Evolutionary conservation across 2,888 invertebrate species (phyloP).

Genomic region (Galerucella nymphaeae): DNA sequence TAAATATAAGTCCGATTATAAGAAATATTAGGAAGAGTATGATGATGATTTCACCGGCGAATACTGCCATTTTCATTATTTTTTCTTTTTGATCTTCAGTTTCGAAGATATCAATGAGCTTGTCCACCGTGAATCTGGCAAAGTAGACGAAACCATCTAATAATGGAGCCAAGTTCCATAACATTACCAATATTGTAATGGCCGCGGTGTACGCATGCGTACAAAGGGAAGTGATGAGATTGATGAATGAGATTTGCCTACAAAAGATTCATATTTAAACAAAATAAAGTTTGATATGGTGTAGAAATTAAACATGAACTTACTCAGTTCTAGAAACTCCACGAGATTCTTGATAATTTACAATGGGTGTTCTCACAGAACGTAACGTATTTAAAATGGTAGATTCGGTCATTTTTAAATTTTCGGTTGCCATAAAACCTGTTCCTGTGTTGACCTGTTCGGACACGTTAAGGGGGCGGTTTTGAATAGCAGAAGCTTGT

Average conservation of each 20-base stretch:
- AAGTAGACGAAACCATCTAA: slow-evolving; percentile 58
- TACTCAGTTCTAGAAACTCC: slow-evolving; percentile 59
- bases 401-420: slow-evolving; percentile 40
- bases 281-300: background rate
- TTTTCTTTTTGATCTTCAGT: slow-evolving; percentile 54
- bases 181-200: slow-evolving; percentile 58
- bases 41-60: slow-evolving; percentile 57
- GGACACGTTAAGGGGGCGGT: background rate
- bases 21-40: slow-evolving; percentile 57
- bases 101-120: slow-evolving; percentile 59
- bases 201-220: slow-evolving; percentile 58
- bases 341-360: slow-evolving; percentile 58
- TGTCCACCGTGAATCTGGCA: slow-evolving; percentile 59
- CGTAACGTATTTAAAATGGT: slow-evolving; percentile 46
- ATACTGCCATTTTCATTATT: slow-evolving; percentile 55
- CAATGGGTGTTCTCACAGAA: slow-evolving; percentile 57
- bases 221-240: slow-evolving; percentile 56
- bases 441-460: background rate
- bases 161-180: slow-evolving; percentile 56
- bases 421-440: background rate
- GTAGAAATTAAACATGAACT: slow-evolving; percentile 30
- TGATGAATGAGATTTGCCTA: slow-evolving; percentile 59
- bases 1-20: slow-evolving; percentile 59
- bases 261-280: slow-evolving; percentile 43
- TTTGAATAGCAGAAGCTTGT: background rate